Percentiles rank a stretch among this genome's conserved stretches.
Evolutionary conservation across 1,140 invertebrate genomes (phyloP).

Genomic region (Platyura marginata): DNA sequence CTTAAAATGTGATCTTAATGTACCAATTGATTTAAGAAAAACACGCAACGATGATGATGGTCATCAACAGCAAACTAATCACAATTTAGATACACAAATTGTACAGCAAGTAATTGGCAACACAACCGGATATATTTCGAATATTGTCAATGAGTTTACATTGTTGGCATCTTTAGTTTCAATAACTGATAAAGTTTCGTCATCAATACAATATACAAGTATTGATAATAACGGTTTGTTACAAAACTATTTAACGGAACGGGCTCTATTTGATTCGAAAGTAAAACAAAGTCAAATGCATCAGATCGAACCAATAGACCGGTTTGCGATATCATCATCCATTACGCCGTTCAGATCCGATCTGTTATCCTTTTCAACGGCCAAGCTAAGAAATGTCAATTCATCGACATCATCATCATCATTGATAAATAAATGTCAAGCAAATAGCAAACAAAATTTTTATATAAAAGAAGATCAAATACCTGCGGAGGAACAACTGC

Average conservation of each 20-base stretch:
- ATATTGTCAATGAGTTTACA: no score
- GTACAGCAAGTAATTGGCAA: background rate
- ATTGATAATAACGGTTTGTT: slow-evolving; percentile 14
- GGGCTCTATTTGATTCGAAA: slow-evolving; percentile 49
- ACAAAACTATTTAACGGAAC: slow-evolving; percentile 55
- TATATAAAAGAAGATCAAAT: background rate
- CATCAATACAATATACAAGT: slow-evolving; percentile 6
- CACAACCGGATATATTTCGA: no score
- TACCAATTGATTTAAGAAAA: no score
- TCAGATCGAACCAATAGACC: background rate
- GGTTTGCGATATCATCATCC: background rate
- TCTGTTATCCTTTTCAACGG: no score
- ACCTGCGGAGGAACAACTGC: background rate
- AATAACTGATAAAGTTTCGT: slow-evolving; percentile 21
- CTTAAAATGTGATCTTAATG: no score
- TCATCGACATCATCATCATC: background rate
- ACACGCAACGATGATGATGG: background rate
- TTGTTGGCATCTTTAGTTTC: no score
- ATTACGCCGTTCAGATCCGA: no score
- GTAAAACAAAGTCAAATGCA: slow-evolving; percentile 44
- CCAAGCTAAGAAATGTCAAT: no score
- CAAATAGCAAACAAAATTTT: background rate
- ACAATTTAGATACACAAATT: background rate
- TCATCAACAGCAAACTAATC: background rate
- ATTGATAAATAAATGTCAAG: background rate